These are phyloP conservation scores for Esperia sulphurella DNA, from an alignment of 2,888 invertebrate genomes.

Conservation along the genomic window DNA sequence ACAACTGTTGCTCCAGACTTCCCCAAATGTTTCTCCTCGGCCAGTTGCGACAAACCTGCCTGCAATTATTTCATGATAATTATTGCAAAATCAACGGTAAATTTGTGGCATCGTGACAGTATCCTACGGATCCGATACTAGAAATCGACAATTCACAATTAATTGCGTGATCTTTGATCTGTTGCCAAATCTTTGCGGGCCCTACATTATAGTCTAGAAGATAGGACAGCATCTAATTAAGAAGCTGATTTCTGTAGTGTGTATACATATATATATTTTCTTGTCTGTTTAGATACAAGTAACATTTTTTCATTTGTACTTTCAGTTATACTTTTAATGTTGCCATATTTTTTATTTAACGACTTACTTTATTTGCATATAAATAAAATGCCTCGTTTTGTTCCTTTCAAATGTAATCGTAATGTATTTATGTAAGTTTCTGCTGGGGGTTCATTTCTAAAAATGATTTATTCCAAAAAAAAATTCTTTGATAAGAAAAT, in stretches of 20 bases:
- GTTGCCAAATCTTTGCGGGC: conserved; percentile 54
- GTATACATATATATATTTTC: no score
- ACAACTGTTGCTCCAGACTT: conserved; percentile 45
- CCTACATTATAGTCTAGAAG: conserved; percentile 23
- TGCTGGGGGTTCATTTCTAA: no score
- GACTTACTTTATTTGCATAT: conserved; percentile 35
- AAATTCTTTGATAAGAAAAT: no score
- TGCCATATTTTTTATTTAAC: conserved; percentile 33
- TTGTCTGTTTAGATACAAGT: no score
- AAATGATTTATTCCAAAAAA: no score
- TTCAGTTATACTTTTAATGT: not conserved
- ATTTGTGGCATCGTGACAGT: conserved; percentile 67
- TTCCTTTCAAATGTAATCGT: not conserved
- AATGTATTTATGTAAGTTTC: no score
- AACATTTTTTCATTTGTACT: no score
- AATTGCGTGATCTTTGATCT: conserved; percentile 69
- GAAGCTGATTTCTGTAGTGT: no score
- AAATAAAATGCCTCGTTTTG: conserved; percentile 27
- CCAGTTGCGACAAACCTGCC: conserved; percentile 38
- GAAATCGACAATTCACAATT: conserved; percentile 60
- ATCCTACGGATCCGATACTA: conserved; percentile 49
- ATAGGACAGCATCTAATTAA: conserved; percentile 6
- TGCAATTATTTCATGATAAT: conserved; percentile 57
- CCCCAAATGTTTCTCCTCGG: conserved; percentile 49
- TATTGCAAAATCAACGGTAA: conserved; percentile 50